phyloP scores from a whole-genome alignment of 2,888 invertebrate species.

The Falcaria lacertinaria region DNA sequence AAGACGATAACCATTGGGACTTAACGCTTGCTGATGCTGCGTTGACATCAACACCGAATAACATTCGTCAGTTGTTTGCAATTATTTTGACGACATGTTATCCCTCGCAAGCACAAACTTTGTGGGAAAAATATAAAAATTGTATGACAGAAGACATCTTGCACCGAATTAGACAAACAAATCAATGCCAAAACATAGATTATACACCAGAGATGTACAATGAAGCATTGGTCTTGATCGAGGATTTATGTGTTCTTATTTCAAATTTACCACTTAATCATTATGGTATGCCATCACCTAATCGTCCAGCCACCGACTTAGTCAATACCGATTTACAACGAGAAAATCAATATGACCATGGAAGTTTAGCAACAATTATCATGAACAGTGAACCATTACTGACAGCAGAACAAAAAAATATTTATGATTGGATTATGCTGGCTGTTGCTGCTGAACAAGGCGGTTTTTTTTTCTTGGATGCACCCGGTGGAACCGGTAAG shows the following conservation, averaged over 20 bases:
- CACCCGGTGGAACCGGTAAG: constrained; percentile 9
- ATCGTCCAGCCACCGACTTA: neutral
- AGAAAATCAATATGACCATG: neutral
- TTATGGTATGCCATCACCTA: neutral
- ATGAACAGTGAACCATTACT: constrained; percentile 9
- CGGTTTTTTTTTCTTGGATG: constrained; percentile 14
- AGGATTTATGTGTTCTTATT: neutral
- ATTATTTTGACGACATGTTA: neutral
- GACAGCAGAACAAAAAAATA: constrained; percentile 13
- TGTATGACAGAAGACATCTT: neutral
- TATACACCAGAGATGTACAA: neutral
- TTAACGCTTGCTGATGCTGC: neutral
- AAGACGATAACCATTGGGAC: neutral
- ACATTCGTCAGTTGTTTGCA: neutral
- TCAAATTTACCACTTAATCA: neutral
- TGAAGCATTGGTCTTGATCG: neutral
- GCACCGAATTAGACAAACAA: neutral
- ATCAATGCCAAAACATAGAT: neutral
- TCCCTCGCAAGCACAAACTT: neutral
- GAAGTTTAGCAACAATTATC: neutral
- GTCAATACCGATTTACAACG: neutral
- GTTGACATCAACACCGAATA: neutral
- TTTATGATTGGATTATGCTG: neutral
- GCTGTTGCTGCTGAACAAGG: neutral
- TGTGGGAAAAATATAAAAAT: neutral